phyloP scores from a whole-genome alignment of 2,888 invertebrate species.

The Nasonia oneida region DNA sequence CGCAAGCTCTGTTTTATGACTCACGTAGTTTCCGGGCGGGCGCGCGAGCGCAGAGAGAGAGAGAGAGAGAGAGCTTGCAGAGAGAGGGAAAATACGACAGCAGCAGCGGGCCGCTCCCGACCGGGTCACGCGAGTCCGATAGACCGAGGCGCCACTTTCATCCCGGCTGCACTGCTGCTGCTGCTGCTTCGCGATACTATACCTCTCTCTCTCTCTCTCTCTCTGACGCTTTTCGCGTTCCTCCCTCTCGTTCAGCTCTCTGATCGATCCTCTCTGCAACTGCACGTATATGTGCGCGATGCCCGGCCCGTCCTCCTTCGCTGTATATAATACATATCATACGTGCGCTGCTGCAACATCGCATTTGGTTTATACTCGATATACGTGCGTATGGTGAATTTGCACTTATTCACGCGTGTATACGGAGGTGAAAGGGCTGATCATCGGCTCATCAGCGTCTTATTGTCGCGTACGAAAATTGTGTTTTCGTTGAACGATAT shows the following conservation, averaged over 20 bases:
- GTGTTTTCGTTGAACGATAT: too few species aligned
- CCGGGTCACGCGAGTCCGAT: not conserved
- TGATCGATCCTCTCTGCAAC: not conserved
- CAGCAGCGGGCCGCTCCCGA: not conserved
- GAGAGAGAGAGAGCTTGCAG: not conserved
- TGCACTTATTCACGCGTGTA: too few species aligned
- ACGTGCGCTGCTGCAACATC: not conserved
- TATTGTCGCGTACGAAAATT: too few species aligned
- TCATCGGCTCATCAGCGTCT: too few species aligned
- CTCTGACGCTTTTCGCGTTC: slow-evolving; percentile 8
- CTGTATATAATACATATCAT: not conserved
- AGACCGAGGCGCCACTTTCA: not conserved
- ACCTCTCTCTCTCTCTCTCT: not conserved
- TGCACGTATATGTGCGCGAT: not conserved
- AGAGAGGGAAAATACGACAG: not conserved
- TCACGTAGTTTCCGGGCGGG: slow-evolving; percentile 2
- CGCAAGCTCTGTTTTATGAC: not conserved
- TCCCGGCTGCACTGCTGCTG: not conserved
- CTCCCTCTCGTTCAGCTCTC: slow-evolving; percentile 9
- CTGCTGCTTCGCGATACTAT: too few species aligned
- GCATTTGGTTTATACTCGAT: not conserved
- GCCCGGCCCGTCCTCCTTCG: not conserved
- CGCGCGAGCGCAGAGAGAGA: not conserved
- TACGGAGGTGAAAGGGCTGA: too few species aligned
- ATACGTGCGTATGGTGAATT: not conserved